Percentiles rank a stretch among this genome's conserved stretches.
Evolutionary conservation across 2,888 invertebrate genomes (phyloP).

Genomic region (Xanthia togata): DNA sequence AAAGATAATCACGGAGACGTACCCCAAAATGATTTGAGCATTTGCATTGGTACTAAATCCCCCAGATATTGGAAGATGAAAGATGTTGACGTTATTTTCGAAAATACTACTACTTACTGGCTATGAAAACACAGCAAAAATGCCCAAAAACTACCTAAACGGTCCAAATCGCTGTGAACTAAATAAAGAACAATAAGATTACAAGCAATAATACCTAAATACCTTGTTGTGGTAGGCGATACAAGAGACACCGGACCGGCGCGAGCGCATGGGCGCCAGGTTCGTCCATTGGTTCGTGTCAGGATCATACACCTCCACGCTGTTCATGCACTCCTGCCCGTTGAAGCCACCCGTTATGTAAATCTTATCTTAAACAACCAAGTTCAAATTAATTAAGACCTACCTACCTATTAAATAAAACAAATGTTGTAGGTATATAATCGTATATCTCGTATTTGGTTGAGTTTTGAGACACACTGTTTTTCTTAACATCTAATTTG

Average conservation of each 20-base stretch:
- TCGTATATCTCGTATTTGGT: not conserved
- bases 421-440: not conserved
- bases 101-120: not conserved
- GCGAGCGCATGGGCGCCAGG: constrained; percentile 94
- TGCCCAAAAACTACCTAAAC: not conserved
- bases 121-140: not conserved
- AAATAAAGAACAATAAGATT: constrained; percentile 44
- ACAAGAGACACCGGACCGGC: constrained; percentile 97
- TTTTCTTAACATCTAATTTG: not conserved
- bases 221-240: constrained; percentile 95
- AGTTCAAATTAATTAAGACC: not conserved
- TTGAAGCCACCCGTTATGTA: constrained; percentile 97
- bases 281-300: constrained; percentile 95
- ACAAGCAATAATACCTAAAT: constrained; percentile 78
- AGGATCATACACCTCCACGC: constrained; percentile 95
- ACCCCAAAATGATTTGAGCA: not conserved
- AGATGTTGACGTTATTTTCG: not conserved
- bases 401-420: not conserved
- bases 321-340: constrained; percentile 96
- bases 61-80: not conserved
- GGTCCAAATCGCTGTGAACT: not conserved
- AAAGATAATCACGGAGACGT: not conserved
- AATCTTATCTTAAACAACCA: constrained; percentile 91
- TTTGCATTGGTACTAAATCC: not conserved
- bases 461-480: constrained; percentile 9